Conservation (phyloP, 1,140 invertebrate species). For the Tetragnatha versicolor region DNA sequence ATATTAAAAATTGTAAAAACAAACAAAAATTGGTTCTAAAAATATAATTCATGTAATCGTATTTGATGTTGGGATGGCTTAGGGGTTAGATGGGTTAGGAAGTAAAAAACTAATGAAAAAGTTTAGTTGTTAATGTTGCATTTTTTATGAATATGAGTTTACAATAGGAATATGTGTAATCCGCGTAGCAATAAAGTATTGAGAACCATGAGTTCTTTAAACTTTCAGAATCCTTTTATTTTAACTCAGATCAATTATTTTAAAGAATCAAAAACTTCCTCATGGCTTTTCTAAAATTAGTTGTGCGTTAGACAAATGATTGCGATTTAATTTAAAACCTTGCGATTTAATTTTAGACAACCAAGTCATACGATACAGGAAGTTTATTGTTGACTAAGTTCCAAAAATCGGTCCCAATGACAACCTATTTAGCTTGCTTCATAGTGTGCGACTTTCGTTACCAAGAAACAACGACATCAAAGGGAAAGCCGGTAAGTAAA, state of each 20-base stretch:
- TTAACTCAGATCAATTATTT: background rate
- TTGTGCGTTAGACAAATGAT: background rate
- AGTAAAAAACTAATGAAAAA: no score
- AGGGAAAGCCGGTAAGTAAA: slow-evolving; percentile 39
- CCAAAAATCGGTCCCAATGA: slow-evolving; percentile 89
- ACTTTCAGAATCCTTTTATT: background rate
- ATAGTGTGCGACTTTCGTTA: slow-evolving; percentile 78
- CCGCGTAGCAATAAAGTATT: no score
- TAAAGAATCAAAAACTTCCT: background rate
- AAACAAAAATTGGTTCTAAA: background rate
- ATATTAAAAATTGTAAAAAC: background rate
- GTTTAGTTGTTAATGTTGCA: no score
- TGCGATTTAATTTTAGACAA: background rate
- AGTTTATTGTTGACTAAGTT: slow-evolving; percentile 68
- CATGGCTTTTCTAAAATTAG: background rate
- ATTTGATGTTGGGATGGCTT: no score
- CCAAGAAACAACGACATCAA: background rate
- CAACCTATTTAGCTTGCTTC: slow-evolving; percentile 92
- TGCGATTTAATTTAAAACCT: background rate
- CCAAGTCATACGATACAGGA: background rate
- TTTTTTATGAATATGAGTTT: no score
- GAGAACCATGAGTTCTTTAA: no score
- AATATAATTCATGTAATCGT: background rate
- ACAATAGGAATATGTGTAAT: no score
- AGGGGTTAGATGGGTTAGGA: no score